phyloP scores from a whole-genome alignment of 2,113 vertebrate species.

The Oncorhynchus keta region DNA sequence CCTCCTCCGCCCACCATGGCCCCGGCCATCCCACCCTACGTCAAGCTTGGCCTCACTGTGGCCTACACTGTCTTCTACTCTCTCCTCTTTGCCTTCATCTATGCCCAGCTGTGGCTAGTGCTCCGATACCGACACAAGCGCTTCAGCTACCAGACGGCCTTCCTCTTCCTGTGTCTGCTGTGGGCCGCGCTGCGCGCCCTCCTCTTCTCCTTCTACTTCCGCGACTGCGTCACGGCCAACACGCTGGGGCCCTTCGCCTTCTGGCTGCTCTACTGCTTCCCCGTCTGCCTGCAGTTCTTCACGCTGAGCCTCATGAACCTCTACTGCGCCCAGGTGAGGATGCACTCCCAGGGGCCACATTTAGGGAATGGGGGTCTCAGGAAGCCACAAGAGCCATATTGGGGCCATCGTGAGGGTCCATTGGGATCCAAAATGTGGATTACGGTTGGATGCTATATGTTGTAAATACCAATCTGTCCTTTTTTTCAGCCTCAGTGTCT shows the following conservation, averaged over 20 bases:
- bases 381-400: too few species aligned
- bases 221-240: slow-evolving; percentile 83
- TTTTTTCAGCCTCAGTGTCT: too few species aligned
- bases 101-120: slow-evolving; percentile 85
- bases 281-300: slow-evolving; percentile 90
- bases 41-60: slow-evolving; percentile 83
- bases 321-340: slow-evolving; percentile 83
- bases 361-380: too few species aligned
- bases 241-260: slow-evolving; percentile 81
- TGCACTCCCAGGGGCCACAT: too few species aligned
- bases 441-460: too few species aligned
- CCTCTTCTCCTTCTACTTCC: slow-evolving; percentile 89
- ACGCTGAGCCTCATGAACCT: slow-evolving; percentile 87
- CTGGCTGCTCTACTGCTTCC: slow-evolving; percentile 90
- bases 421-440: too few species aligned
- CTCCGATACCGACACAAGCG: slow-evolving; percentile 85
- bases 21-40: slow-evolving; percentile 82
- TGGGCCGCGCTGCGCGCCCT: slow-evolving; percentile 86
- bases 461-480: too few species aligned
- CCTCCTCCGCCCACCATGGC: slow-evolving; percentile 74
- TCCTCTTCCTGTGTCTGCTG: slow-evolving; percentile 86
- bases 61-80: slow-evolving; percentile 85
- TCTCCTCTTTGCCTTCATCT: slow-evolving; percentile 83
- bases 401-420: too few species aligned
- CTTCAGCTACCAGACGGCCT: slow-evolving; percentile 87